Percentiles rank a stretch among this genome's conserved stretches.
These are phyloP conservation scores for Hemicentrotus pulcherrimus DNA, from an alignment of 35 echinoderm and acorn worm genomes.

Conservation along the genomic window DNA sequence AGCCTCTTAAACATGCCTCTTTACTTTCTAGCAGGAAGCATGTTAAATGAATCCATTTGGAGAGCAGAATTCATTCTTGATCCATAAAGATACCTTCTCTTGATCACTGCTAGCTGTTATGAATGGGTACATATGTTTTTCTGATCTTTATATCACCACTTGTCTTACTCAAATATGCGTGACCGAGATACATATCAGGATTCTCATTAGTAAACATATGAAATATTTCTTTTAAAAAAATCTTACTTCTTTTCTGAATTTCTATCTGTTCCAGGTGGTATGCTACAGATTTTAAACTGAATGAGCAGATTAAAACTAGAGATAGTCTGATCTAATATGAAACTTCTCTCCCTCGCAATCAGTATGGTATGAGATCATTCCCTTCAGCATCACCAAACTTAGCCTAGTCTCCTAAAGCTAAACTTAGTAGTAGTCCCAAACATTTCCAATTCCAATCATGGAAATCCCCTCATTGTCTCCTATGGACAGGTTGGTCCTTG, in stretches of 20 bases:
- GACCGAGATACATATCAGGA: too few relatives aligned
- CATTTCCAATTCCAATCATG: too few relatives aligned
- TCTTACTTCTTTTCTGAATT: background rate
- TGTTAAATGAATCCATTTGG: background rate
- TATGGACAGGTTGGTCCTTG: too few relatives aligned
- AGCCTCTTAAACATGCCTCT: background rate
- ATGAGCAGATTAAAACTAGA: background rate
- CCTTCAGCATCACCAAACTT: background rate
- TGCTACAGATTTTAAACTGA: background rate
- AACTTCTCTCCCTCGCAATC: background rate
- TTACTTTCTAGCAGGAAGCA: background rate
- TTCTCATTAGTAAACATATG: too few relatives aligned
- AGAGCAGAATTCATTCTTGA: background rate
- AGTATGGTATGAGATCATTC: background rate
- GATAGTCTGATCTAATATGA: slow-evolving; percentile 28
- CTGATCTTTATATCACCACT: background rate
- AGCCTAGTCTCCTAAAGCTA: background rate
- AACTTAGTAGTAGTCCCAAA: too few relatives aligned
- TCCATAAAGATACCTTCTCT: background rate
- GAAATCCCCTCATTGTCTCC: too few relatives aligned
- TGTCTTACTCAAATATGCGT: too few relatives aligned
- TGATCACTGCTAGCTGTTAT: background rate
- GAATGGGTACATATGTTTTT: background rate
- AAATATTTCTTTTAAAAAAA: too few relatives aligned
- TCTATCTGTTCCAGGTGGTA: background rate